A percentile compares a stretch with the other conserved stretches of the same genome.
phyloP scores from a whole-genome alignment of 2,797 vertebrate species.

The Acipenser ruthenus region DNA sequence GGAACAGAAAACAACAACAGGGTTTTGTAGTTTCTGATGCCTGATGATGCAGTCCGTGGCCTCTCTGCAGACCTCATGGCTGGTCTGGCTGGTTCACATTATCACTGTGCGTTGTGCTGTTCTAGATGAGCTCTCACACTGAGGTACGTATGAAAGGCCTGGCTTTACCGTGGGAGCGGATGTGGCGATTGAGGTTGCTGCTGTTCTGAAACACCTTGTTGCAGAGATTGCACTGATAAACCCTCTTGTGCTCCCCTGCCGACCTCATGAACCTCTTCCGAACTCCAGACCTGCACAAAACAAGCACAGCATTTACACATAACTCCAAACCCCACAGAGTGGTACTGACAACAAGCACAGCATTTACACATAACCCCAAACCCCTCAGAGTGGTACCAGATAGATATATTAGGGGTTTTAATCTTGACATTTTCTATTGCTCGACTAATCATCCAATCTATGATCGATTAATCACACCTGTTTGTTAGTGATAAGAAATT shows the following conservation, averaged over 20 bases:
- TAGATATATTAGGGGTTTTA: no score
- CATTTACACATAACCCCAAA: no score
- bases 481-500: no score
- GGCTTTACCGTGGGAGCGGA: conserved; percentile 83
- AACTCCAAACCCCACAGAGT: no score
- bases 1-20: conserved; percentile 14
- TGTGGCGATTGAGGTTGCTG: conserved; percentile 95
- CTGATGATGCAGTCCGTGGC: not conserved
- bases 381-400: no score
- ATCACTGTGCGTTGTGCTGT: no score
- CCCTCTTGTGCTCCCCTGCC: conserved; percentile 79
- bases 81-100: not conserved
- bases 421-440: no score
- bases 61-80: not conserved
- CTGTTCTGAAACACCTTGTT: conserved; percentile 96
- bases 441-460: no score
- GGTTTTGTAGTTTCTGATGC: not conserved
- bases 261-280: conserved; percentile 64
- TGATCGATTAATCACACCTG: no score
- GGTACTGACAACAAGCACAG: no score
- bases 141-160: no score
- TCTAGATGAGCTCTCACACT: not conserved
- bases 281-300: conserved; percentile 45
- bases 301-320: no score
- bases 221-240: conserved; percentile 87